Evolutionary conservation across 2,888 invertebrate genomes (phyloP).

Genomic region (Hartigia nigra): DNA sequence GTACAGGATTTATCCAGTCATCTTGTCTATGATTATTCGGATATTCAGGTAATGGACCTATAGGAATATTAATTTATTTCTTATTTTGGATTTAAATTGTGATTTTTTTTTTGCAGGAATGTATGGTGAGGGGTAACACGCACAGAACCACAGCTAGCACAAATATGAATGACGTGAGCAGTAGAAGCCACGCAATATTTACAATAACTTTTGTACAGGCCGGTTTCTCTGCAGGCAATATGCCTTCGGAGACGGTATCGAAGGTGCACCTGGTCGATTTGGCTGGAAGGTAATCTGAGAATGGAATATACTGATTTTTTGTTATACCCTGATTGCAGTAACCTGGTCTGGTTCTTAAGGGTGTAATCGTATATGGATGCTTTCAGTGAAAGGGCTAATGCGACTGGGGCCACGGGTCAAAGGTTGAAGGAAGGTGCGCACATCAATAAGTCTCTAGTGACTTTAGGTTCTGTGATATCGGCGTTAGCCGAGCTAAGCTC

Average conservation of each 20-base stretch:
- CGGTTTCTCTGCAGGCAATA: conserved; percentile 79
- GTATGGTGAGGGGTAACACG: conserved; percentile 83
- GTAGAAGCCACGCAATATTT: conserved; percentile 91
- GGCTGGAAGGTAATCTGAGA: conserved; percentile 78
- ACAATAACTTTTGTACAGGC: conserved; percentile 92
- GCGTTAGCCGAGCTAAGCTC: conserved; percentile 80
- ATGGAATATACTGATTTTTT: neutral
- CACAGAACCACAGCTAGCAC: conserved; percentile 89
- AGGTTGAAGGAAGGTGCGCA: conserved; percentile 90
- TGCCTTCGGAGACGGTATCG: conserved; percentile 90
- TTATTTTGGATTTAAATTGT: neutral
- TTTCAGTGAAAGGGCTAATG: conserved; percentile 84
- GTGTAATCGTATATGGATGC: neutral
- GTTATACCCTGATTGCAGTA: neutral
- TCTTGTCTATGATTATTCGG: conserved; percentile 86
- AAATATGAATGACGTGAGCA: conserved; percentile 93
- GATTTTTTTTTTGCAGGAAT: conserved; percentile 68
- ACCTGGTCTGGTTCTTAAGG: neutral
- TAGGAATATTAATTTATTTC: neutral
- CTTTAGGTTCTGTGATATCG: conserved; percentile 88
- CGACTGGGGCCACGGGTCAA: conserved; percentile 91
- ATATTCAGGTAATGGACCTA: conserved; percentile 76
- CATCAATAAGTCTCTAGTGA: conserved; percentile 90
- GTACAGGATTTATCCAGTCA: conserved; percentile 90
- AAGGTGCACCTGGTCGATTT: conserved; percentile 91